Evolutionary conservation across 2,113 vertebrate species (phyloP).

Genomic region (Chamaetylas fuelleborni): DNA sequence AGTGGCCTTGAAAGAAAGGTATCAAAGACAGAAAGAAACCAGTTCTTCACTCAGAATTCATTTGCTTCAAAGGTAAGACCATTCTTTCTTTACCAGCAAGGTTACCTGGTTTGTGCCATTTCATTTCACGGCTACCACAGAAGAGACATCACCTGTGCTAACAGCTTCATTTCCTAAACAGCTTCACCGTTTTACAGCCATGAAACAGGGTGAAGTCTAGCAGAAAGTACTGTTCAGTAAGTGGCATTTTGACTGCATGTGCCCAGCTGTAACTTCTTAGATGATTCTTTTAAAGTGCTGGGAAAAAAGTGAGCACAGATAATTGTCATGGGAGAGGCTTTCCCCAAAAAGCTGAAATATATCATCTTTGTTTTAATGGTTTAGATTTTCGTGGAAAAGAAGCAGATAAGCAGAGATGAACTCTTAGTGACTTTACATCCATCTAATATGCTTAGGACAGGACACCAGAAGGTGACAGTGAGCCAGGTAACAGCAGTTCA

Average conservation of each 20-base stretch:
- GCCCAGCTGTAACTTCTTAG: neutral
- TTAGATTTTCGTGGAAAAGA: neutral
- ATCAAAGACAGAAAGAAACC: neutral
- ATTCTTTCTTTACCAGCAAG: neutral
- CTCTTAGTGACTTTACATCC: neutral
- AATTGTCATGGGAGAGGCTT: neutral
- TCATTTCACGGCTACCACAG: accelerated
- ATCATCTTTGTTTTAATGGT: neutral
- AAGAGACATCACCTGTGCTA: neutral
- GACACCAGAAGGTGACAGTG: neutral
- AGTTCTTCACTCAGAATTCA: neutral
- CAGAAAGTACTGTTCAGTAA: neutral
- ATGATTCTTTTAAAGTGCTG: neutral
- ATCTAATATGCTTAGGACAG: neutral
- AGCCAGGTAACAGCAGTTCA: neutral
- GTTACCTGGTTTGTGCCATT: neutral
- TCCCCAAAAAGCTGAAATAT: accelerated
- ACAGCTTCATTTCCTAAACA: neutral
- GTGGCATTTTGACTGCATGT: neutral
- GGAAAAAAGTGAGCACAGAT: neutral
- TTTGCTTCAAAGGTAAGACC: neutral
- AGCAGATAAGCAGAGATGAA: neutral
- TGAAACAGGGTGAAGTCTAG: neutral
- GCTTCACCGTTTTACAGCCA: neutral
- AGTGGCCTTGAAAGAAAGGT: neutral